A percentile compares a stretch with the other conserved stretches of the same genome.
phyloP scores from a whole-genome alignment of 2,888 invertebrate species.

The Tenthredo livida region DNA sequence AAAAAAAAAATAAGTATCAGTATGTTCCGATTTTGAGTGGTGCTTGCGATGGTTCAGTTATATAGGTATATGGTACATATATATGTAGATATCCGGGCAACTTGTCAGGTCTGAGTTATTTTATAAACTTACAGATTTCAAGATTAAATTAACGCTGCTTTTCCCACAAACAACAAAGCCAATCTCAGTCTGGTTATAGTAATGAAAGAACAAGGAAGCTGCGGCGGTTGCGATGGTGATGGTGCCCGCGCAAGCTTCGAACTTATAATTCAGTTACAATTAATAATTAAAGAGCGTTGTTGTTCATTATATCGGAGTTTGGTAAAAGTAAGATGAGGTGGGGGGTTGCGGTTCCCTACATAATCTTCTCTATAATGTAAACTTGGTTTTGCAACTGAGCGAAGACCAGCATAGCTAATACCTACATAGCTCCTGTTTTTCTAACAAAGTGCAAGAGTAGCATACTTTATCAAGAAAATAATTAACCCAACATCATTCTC shows the following conservation, averaged over 20 bases:
- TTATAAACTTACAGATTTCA: constrained; percentile 30
- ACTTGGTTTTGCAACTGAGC: constrained; percentile 47
- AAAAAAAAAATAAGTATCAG: background rate
- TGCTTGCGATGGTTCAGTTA: background rate
- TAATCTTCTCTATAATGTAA: constrained; percentile 71
- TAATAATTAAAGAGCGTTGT: constrained; percentile 74
- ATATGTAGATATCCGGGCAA: background rate
- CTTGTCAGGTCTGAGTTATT: constrained; percentile 31
- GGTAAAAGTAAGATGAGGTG: constrained; percentile 67
- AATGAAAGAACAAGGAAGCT: constrained; percentile 29
- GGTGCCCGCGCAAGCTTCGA: constrained; percentile 26
- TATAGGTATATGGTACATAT: background rate
- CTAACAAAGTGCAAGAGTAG: background rate
- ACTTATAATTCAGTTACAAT: constrained; percentile 59
- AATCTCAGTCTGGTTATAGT: constrained; percentile 39
- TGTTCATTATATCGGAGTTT: constrained; percentile 74
- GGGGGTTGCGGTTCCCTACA: constrained; percentile 68
- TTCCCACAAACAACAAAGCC: constrained; percentile 34
- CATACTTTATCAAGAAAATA: constrained; percentile 8
- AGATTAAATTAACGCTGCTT: constrained; percentile 39
- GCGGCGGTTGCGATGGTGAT: constrained; percentile 19
- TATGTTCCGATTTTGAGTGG: background rate
- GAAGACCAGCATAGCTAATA: constrained; percentile 25
- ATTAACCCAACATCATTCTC: background rate
- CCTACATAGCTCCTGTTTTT: constrained; percentile 12